phyloP scores from a whole-genome alignment of 2,797 vertebrate genomes.

The Lithobates pipiens region DNA sequence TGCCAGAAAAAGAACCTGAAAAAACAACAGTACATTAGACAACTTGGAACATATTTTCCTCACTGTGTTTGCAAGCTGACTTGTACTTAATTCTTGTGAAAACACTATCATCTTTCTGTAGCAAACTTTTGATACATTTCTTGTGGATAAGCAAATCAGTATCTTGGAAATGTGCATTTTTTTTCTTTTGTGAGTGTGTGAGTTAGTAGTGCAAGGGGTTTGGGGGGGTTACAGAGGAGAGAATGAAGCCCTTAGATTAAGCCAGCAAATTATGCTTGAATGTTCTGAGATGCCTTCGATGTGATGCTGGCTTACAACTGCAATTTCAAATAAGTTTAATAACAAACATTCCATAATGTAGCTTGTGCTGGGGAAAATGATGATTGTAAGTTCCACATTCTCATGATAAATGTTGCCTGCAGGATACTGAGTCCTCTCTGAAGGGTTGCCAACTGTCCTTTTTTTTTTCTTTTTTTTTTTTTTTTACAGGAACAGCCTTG shows the following conservation, averaged over 20 bases:
- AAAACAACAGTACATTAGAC: slow-evolving; percentile 73
- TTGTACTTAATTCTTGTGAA: slow-evolving; percentile 84
- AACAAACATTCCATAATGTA: slow-evolving; percentile 92
- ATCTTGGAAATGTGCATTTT: slow-evolving; percentile 81
- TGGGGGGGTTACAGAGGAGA: slow-evolving; percentile 49
- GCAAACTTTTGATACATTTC: slow-evolving; percentile 84
- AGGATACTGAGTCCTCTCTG: slow-evolving; percentile 80
- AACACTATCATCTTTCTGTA: slow-evolving; percentile 88
- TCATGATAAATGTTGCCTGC: slow-evolving; percentile 85
- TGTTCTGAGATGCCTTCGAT: slow-evolving; percentile 87
- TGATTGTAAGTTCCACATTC: slow-evolving; percentile 91
- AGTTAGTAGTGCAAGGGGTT: slow-evolving; percentile 61
- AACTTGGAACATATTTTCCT: slow-evolving; percentile 75
- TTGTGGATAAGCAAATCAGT: slow-evolving; percentile 79
- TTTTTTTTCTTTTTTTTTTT: neutral
- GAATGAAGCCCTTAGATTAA: slow-evolving; percentile 79
- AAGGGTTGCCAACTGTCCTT: slow-evolving; percentile 2
- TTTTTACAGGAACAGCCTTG: neutral
- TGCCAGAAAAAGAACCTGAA: slow-evolving; percentile 78
- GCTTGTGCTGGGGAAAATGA: slow-evolving; percentile 92
- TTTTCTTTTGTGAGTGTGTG: slow-evolving; percentile 72
- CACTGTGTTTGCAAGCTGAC: slow-evolving; percentile 81
- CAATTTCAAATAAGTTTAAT: slow-evolving; percentile 81
- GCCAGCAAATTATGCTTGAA: slow-evolving; percentile 88
- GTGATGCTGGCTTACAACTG: slow-evolving; percentile 85